A percentile compares a stretch with the other conserved stretches of the same genome.
Evolutionary conservation across 2,888 invertebrate species (phyloP).

Genomic region (Eupelmus urozonus): DNA sequence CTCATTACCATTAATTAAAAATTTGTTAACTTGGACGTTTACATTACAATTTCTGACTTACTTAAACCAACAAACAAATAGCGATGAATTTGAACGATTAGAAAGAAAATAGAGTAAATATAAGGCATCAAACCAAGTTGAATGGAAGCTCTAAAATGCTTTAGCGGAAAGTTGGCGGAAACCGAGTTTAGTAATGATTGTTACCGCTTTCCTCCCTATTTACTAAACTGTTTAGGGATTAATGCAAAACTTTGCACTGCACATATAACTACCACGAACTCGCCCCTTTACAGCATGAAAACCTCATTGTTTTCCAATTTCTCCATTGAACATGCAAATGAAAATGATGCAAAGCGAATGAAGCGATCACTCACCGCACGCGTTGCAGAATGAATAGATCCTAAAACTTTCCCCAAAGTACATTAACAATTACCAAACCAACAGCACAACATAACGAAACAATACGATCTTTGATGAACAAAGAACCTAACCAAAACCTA

Average conservation of each 20-base stretch:
- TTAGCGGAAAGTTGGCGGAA: constrained; percentile 14
- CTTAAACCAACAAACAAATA: too few relatives aligned
- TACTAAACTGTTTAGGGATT: constrained; percentile 33
- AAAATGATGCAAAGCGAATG: neutral
- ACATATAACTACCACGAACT: neutral
- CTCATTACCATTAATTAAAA: too few relatives aligned
- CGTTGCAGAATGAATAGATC: too few relatives aligned
- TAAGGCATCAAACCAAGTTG: neutral
- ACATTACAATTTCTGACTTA: too few relatives aligned
- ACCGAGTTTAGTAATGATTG: constrained; percentile 44
- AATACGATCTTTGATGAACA: too few relatives aligned
- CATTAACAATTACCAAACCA: too few relatives aligned
- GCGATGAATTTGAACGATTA: too few relatives aligned
- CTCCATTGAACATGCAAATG: neutral
- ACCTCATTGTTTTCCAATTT: constrained; percentile 21
- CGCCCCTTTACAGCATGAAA: neutral
- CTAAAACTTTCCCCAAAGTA: too few relatives aligned
- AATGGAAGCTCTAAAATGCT: constrained; percentile 21
- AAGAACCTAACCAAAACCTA: too few relatives aligned
- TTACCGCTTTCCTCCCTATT: constrained; percentile 31
- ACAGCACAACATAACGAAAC: too few relatives aligned
- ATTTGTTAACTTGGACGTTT: too few relatives aligned
- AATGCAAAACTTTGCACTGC: constrained; percentile 35
- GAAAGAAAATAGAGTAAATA: neutral
- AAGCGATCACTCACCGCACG: neutral